A percentile compares a stretch with the other conserved stretches of the same genome.
Evolutionary conservation across 2,888 invertebrate genomes (phyloP).

Genomic region (Orchesellides sinensis): DNA sequence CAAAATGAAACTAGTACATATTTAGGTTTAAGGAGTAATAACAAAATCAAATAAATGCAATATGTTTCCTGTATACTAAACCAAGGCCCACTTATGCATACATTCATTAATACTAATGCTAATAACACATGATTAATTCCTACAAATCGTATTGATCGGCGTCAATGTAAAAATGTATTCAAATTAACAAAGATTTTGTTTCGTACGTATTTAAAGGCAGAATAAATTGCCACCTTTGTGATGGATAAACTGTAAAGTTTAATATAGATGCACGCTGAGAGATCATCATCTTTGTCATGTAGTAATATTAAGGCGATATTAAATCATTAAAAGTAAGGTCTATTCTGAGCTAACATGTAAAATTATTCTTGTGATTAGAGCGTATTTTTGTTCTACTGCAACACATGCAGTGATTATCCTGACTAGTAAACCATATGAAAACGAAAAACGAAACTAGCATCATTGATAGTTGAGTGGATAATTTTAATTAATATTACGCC

Average conservation of each 20-base stretch:
- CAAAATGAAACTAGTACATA: no score
- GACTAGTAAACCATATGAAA: slow-evolving; percentile 53
- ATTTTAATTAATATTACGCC: no score
- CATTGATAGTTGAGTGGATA: slow-evolving; percentile 51
- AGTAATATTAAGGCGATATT: background rate
- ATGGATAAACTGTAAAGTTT: no score
- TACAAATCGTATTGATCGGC: no score
- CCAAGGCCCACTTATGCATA: background rate
- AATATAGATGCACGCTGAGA: background rate
- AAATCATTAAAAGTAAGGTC: background rate
- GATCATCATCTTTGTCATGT: slow-evolving; percentile 3
- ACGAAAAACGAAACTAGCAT: slow-evolving; percentile 53
- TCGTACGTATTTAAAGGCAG: background rate
- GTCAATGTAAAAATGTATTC: no score
- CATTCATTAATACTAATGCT: background rate
- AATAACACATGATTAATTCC: no score
- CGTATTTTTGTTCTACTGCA: slow-evolving; percentile 10
- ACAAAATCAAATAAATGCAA: no score
- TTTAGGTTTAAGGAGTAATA: no score
- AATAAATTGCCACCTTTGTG: no score
- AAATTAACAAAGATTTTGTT: background rate
- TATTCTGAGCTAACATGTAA: slow-evolving; percentile 1
- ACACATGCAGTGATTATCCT: slow-evolving; percentile 19
- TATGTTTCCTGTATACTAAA: no score
- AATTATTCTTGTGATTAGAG: background rate